phyloP scores from a whole-genome alignment of 2,797 vertebrate genomes.

The Parambassis ranga region DNA sequence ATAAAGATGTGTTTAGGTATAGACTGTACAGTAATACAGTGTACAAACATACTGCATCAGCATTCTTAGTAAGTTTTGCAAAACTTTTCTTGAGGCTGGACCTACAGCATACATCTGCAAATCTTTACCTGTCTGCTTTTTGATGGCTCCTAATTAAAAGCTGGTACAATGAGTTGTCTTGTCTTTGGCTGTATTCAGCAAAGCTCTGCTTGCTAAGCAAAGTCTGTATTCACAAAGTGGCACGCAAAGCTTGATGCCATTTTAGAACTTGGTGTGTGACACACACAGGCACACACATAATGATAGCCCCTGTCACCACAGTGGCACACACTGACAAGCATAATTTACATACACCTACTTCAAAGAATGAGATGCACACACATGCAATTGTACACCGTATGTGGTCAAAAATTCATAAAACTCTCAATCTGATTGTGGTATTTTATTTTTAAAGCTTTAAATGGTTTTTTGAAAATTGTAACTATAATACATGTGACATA shows the following conservation, averaged over 20 bases:
- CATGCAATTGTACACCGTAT: no score
- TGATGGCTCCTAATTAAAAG: slow-evolving; percentile 20
- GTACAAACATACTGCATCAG: neutral
- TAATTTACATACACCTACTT: neutral
- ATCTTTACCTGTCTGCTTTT: slow-evolving; percentile 24
- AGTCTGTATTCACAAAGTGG: slow-evolving; percentile 17
- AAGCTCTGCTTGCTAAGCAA: slow-evolving; percentile 31
- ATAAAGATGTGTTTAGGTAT: neutral
- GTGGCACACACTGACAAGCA: neutral
- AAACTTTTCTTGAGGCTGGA: neutral
- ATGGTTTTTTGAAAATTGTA: no score
- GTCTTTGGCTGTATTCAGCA: slow-evolving; percentile 14
- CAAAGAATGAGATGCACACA: neutral
- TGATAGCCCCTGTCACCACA: slow-evolving; percentile 4
- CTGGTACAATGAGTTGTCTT: slow-evolving; percentile 10
- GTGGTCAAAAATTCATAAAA: no score
- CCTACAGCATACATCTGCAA: neutral
- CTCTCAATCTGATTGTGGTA: no score
- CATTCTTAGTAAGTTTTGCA: neutral
- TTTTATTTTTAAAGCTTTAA: no score
- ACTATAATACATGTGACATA: no score
- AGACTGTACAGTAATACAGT: neutral
- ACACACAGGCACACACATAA: neutral
- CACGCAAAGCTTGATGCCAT: slow-evolving; percentile 10
- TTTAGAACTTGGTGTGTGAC: neutral